Evolutionary conservation across 2,888 invertebrate genomes (phyloP).

Genomic region (Caenorhabditis panamensis): DNA sequence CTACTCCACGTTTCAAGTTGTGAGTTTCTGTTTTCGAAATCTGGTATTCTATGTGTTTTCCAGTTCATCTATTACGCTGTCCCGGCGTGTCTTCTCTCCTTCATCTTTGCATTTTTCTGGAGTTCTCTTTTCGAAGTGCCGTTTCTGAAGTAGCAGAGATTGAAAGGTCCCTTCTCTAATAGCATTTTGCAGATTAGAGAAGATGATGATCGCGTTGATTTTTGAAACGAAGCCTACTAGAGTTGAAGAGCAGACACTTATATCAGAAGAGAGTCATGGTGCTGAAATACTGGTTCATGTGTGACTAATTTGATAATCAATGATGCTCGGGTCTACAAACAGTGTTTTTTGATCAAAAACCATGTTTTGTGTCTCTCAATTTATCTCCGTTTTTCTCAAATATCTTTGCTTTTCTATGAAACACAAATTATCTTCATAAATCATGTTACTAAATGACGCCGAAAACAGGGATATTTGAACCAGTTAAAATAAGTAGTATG

Average conservation of each 20-base stretch:
- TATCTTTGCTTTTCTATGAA: too few species aligned
- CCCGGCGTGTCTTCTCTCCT: slow-evolving; percentile 47
- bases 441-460: too few species aligned
- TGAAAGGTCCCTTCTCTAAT: not conserved
- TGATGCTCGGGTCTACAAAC: too few species aligned
- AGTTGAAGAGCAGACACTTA: not conserved
- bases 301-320: too few species aligned
- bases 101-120: slow-evolving; percentile 64
- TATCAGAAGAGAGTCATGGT: not conserved
- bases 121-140: slow-evolving; percentile 63
- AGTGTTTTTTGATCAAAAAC: too few species aligned
- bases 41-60: slow-evolving; percentile 1
- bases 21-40: slow-evolving; percentile 21
- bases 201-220: slow-evolving; percentile 24
- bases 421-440: too few species aligned
- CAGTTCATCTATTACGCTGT: slow-evolving; percentile 58
- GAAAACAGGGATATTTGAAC: not conserved
- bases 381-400: too few species aligned
- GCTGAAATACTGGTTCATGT: not conserved
- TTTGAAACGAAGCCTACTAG: not conserved
- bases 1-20: slow-evolving; percentile 44
- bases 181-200: slow-evolving; percentile 25
- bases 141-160: slow-evolving; percentile 33
- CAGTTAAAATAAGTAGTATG: not conserved
- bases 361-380: too few species aligned